A percentile compares a stretch with the other conserved stretches of the same genome.
phyloP scores from a whole-genome alignment of 2,113 vertebrate genomes.

The Spea bombifrons region DNA sequence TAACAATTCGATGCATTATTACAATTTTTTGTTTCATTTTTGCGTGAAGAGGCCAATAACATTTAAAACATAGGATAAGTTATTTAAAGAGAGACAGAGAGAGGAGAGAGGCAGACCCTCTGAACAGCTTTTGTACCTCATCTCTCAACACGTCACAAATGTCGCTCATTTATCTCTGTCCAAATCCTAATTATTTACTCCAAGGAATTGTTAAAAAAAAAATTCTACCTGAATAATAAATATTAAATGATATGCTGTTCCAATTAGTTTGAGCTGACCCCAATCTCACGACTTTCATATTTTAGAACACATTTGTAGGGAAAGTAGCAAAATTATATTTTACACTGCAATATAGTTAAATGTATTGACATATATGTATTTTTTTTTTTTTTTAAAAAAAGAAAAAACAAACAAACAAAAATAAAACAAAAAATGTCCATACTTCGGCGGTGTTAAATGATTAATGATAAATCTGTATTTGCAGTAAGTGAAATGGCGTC shows the following conservation, averaged over 20 bases:
- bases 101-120: slow-evolving; percentile 43
- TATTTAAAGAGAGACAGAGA: slow-evolving; percentile 22
- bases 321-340: no score
- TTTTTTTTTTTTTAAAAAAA: no score
- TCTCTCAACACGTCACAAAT: slow-evolving; percentile 84
- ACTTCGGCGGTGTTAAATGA: neutral
- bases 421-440: neutral
- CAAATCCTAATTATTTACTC: slow-evolving; percentile 91
- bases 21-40: no score
- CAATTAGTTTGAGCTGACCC: slow-evolving; percentile 52
- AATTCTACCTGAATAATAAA: slow-evolving; percentile 73
- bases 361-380: no score
- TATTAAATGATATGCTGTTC: slow-evolving; percentile 79
- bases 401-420: neutral
- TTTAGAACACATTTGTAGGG: slow-evolving; percentile 11
- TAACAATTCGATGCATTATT: no score
- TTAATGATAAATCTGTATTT: no score
- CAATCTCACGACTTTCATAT: slow-evolving; percentile 33
- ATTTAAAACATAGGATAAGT: slow-evolving; percentile 26
- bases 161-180: slow-evolving; percentile 89
- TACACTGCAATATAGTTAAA: no score
- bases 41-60: no score
- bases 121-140: slow-evolving; percentile 65
- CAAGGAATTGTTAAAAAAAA: slow-evolving; percentile 63
- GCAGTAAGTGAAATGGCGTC: no score